phyloP scores from a whole-genome alignment of 2,113 vertebrate species.

The Stegostoma tigrinum region DNA sequence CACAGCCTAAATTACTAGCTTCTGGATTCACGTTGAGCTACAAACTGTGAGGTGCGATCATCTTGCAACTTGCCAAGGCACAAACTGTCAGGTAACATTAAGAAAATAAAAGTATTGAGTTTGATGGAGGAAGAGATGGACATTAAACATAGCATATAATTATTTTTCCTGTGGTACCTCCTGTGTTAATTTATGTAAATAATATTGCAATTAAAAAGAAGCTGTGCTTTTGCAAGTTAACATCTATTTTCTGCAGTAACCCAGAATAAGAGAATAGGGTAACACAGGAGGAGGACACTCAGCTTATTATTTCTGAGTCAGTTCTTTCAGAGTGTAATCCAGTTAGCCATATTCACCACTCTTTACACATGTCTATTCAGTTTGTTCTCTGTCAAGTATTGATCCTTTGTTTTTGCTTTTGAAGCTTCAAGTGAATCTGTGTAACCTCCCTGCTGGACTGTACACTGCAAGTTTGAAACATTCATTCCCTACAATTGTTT shows the following conservation, averaged over 20 bases:
- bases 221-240: background rate
- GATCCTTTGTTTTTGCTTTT: background rate
- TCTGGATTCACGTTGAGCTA: background rate
- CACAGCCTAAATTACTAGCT: background rate
- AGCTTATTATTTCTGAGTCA: background rate
- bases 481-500: background rate
- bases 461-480: background rate
- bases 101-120: slow-evolving; percentile 17
- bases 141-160: background rate
- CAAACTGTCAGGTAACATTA: background rate
- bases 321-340: background rate
- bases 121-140: background rate
- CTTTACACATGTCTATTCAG: background rate
- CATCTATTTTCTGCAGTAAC: background rate
- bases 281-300: background rate
- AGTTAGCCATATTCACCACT: background rate
- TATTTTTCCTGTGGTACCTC: background rate
- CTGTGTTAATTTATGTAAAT: slow-evolving; percentile 1
- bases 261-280: background rate
- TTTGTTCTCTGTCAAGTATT: background rate
- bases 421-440: background rate
- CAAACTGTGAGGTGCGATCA: slow-evolving; percentile 1
- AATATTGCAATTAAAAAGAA: background rate
- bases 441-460: background rate
- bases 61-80: slow-evolving; percentile 21